Conservation (phyloP, 53 echinoderm and acorn worm genomes). For the Hippasteria phrygiana region DNA sequence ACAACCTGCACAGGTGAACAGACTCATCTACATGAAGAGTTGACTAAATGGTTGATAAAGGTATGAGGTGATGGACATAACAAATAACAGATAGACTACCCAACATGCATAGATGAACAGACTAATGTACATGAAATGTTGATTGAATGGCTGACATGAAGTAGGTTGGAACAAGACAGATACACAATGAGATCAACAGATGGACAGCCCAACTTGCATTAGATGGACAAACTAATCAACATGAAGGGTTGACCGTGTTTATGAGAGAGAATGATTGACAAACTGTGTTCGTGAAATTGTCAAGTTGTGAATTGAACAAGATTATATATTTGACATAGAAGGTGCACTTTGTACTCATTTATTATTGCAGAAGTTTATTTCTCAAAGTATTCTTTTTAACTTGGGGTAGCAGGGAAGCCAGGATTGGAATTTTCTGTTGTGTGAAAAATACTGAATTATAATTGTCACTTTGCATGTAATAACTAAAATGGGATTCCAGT, state of each 20-base stretch:
- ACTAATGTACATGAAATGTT: constrained; percentile 57
- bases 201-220: not conserved
- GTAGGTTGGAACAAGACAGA: constrained; percentile 54
- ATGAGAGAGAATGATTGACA: not conserved
- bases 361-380: too few relatives aligned
- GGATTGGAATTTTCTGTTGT: too few relatives aligned
- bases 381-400: too few relatives aligned
- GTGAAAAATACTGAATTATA: too few relatives aligned
- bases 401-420: too few relatives aligned
- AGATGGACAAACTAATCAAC: not conserved
- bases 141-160: constrained; percentile 77
- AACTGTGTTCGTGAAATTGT: too few relatives aligned
- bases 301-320: too few relatives aligned
- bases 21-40: not conserved
- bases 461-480: too few relatives aligned
- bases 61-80: not conserved
- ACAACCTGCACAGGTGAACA: not conserved
- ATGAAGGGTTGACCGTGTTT: not conserved
- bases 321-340: too few relatives aligned
- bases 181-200: not conserved
- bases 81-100: not conserved
- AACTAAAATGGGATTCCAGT: too few relatives aligned
- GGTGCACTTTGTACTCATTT: too few relatives aligned
- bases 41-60: not conserved
- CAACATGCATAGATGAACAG: not conserved